Conservation (phyloP, 2,888 invertebrate genomes). For the Drymonia ruficornis region DNA sequence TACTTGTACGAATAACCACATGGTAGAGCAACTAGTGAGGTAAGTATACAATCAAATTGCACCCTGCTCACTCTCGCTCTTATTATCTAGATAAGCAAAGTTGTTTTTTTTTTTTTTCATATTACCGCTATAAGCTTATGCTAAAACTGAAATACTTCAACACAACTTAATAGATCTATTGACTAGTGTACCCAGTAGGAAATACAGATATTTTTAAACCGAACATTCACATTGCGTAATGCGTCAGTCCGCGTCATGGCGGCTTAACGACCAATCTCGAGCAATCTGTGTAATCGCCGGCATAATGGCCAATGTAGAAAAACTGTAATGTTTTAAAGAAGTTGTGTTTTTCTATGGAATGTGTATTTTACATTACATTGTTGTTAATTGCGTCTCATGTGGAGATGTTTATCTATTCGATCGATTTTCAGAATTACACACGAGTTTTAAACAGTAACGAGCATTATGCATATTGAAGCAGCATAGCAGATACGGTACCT, state of each 20-base stretch:
- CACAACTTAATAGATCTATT: conserved; percentile 47
- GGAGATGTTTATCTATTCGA: background rate
- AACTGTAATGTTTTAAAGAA: conserved; percentile 8
- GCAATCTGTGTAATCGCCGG: conserved; percentile 39
- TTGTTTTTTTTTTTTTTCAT: no score
- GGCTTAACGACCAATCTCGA: conserved; percentile 44
- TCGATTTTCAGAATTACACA: background rate
- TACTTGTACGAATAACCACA: no score
- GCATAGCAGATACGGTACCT: no score
- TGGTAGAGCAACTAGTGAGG: no score
- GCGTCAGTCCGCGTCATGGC: conserved; percentile 25
- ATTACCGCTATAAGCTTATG: conserved; percentile 12
- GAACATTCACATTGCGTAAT: conserved; percentile 41
- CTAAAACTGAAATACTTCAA: conserved; percentile 14
- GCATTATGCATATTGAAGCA: no score
- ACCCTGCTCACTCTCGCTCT: no score
- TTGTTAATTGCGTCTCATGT: background rate
- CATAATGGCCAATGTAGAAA: conserved; percentile 28
- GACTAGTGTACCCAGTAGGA: conserved; percentile 37
- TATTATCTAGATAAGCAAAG: no score
- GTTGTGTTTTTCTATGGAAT: background rate
- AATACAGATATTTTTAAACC: conserved; percentile 47
- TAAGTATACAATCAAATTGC: no score
- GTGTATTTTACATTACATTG: background rate
- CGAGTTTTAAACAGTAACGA: background rate